Conservation (phyloP, 2,797 vertebrate species). For the Hybognathus amarus region DNA sequence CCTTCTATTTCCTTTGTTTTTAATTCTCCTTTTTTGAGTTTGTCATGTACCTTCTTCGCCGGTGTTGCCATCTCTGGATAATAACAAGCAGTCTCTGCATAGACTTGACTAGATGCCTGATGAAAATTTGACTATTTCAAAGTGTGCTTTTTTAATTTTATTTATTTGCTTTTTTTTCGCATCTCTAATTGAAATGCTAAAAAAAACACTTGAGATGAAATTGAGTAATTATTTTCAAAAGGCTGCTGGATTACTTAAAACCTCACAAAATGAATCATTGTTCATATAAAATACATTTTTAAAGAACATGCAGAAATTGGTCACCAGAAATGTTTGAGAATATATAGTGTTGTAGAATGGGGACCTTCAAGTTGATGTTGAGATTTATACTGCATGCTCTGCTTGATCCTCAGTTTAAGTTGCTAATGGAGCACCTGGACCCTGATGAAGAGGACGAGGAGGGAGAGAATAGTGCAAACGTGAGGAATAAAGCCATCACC, state of each 20-base stretch:
- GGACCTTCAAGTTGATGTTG: not conserved
- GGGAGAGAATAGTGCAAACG: conserved; percentile 93
- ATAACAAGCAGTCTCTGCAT: no score
- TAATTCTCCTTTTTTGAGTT: no score
- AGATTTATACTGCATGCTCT: conserved; percentile 1
- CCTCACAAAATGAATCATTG: no score
- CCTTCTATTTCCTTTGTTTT: no score
- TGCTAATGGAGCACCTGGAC: conserved; percentile 97
- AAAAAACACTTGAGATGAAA: not conserved
- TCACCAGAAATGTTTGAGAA: not conserved
- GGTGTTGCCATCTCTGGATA: no score
- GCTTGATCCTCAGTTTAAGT: conserved; percentile 84
- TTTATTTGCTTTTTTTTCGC: no score
- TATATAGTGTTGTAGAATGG: not conserved
- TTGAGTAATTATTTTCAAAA: not conserved
- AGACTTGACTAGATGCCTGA: no score
- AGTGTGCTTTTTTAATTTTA: no score
- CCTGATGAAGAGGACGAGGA: conserved; percentile 98
- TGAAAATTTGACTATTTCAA: no score
- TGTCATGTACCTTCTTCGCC: no score
- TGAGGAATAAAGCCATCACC: conserved; percentile 98
- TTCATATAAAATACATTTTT: no score
- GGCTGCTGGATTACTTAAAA: not conserved
- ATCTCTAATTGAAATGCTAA: not conserved
- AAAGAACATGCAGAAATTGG: no score